These are phyloP conservation scores for Epinephelus lanceolatus DNA, from an alignment of 2,113 vertebrate genomes.

Conservation along the genomic window DNA sequence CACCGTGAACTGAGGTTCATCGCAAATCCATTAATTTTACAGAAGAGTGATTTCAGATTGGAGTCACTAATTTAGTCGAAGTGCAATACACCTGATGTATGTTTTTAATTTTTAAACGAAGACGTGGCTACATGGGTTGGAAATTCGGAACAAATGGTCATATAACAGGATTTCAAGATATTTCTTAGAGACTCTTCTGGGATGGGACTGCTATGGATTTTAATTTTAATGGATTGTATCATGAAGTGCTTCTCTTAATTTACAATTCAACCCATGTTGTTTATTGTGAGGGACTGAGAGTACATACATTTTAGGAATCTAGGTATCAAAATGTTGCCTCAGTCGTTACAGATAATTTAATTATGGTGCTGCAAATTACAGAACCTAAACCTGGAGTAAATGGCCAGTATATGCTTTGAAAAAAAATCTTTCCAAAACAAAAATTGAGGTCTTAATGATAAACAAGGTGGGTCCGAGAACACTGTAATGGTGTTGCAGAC, in stretches of 20 bases:
- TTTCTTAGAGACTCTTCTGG: background rate
- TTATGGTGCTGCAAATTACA: background rate
- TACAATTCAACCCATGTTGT: background rate
- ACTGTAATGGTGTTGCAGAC: constrained; percentile 17
- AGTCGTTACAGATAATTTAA: background rate
- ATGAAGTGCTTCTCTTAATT: background rate
- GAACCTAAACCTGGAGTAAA: background rate
- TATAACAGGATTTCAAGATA: background rate
- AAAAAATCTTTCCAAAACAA: constrained; percentile 2
- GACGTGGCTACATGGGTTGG: background rate
- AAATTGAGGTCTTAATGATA: background rate
- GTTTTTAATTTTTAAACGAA: background rate
- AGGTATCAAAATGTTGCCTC: background rate
- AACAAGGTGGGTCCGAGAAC: constrained; percentile 20
- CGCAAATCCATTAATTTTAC: constrained; percentile 29
- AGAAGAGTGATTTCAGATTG: constrained; percentile 23
- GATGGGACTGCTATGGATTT: background rate
- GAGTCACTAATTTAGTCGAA: constrained; percentile 12
- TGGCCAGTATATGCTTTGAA: background rate
- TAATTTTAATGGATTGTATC: background rate
- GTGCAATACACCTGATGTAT: constrained; percentile 3
- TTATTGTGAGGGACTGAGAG: background rate
- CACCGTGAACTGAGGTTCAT: background rate
- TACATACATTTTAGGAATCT: background rate
- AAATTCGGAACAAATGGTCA: background rate